Conservation (phyloP, 2,113 vertebrate genomes). For the Capra hircus region DNA sequence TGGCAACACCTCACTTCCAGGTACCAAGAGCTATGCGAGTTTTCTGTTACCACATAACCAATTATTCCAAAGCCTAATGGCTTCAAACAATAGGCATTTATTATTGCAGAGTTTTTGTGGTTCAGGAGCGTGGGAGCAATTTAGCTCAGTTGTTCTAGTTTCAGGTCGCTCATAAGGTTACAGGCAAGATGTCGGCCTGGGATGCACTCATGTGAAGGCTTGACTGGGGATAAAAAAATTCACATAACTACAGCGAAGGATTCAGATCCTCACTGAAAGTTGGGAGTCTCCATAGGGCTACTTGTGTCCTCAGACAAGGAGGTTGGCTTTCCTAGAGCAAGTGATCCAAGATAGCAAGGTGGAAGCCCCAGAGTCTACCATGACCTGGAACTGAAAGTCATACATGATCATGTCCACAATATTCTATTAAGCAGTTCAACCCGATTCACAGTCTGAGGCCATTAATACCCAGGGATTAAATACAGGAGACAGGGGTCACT, state of each 20-base stretch:
- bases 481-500: not conserved
- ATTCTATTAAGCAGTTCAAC: not conserved
- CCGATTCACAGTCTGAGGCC: not conserved
- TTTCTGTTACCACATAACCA: not conserved
- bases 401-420: not conserved
- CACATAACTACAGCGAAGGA: not conserved
- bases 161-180: not conserved
- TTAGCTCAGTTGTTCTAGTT: not conserved
- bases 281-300: not conserved
- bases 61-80: not conserved
- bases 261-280: not conserved
- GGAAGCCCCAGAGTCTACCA: not conserved
- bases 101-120: not conserved
- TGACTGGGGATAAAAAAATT: not conserved
- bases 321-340: not conserved
- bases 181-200: not conserved
- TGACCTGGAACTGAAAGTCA: not conserved
- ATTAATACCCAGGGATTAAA: not conserved
- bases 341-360: not conserved
- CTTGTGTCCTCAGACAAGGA: not conserved
- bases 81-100: not conserved
- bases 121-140: not conserved
- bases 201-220: not conserved
- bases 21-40: not conserved
- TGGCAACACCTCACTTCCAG: not conserved